Conservation (phyloP, 2,888 invertebrate species). For the Monoplex corrugatus region DNA sequence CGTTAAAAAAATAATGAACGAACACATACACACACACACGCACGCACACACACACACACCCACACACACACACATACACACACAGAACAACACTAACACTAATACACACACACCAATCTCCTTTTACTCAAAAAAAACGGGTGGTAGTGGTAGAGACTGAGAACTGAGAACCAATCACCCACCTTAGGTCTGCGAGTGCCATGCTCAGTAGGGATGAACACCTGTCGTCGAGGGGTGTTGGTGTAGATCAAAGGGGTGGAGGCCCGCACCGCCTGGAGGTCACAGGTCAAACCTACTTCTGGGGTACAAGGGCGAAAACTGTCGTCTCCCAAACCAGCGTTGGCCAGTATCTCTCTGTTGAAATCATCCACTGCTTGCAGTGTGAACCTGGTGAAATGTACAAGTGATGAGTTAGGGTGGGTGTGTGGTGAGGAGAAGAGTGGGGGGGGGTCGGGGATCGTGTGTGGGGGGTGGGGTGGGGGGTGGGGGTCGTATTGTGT, state of each 20-base stretch:
- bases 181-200: neutral
- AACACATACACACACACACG: too few species aligned
- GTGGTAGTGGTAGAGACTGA: too few species aligned
- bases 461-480: too few species aligned
- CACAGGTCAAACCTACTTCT: neutral
- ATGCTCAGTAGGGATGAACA: neutral
- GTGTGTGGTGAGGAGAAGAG: neutral
- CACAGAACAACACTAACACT: neutral
- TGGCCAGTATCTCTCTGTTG: neutral
- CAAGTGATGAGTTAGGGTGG: neutral
- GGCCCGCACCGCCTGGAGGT: neutral
- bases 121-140: neutral
- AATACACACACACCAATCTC: neutral
- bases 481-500: too few species aligned
- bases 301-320: neutral
- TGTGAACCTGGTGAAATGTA: conserved; percentile 6
- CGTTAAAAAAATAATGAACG: too few species aligned
- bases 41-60: too few species aligned
- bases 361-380: conserved; percentile 39
- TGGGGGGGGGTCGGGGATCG: too few species aligned
- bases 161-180: neutral
- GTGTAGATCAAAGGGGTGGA: conserved; percentile 65
- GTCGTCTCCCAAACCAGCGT: conserved; percentile 14
- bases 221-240: conserved; percentile 27
- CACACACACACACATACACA: neutral